These are phyloP conservation scores for Myathropa florea DNA, from an alignment of 2,888 invertebrate genomes.

Conservation along the genomic window DNA sequence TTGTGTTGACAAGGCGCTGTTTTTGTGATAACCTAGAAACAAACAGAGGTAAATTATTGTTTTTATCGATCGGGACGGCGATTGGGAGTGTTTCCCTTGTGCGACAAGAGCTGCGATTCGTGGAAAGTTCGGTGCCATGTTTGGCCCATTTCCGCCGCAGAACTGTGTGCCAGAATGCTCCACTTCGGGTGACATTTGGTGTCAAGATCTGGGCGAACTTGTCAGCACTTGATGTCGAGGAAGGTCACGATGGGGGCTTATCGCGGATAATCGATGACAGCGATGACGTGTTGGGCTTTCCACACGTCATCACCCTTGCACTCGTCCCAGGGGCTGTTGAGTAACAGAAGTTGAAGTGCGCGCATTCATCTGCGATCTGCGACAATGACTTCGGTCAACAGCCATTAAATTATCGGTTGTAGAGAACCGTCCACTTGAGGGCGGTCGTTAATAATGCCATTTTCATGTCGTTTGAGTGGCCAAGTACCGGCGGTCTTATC, in stretches of 20 bases:
- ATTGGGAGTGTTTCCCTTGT: background rate
- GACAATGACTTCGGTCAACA: conserved; percentile 43
- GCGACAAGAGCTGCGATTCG: background rate
- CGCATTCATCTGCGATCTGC: background rate
- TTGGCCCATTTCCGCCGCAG: background rate
- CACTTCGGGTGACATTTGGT: background rate
- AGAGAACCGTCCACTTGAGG: background rate
- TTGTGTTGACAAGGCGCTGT: conserved; percentile 23
- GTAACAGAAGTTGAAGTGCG: background rate
- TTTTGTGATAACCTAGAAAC: conserved; percentile 33
- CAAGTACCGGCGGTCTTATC: conserved; percentile 10
- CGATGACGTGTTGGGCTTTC: background rate
- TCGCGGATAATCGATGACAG: background rate
- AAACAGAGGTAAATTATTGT: conserved; percentile 22
- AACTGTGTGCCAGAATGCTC: background rate
- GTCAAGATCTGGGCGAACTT: background rate
- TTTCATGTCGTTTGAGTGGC: conserved; percentile 16
- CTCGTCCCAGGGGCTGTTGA: background rate
- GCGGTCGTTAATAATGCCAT: conserved; percentile 3
- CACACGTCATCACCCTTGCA: background rate
- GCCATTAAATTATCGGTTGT: conserved; percentile 4
- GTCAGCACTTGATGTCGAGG: too few relatives aligned
- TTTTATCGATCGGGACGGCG: background rate
- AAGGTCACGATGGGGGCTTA: too few relatives aligned
- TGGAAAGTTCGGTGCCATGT: background rate